Evolutionary conservation across 2,888 invertebrate genomes (phyloP).

Genomic region (Morpho helenor): DNA sequence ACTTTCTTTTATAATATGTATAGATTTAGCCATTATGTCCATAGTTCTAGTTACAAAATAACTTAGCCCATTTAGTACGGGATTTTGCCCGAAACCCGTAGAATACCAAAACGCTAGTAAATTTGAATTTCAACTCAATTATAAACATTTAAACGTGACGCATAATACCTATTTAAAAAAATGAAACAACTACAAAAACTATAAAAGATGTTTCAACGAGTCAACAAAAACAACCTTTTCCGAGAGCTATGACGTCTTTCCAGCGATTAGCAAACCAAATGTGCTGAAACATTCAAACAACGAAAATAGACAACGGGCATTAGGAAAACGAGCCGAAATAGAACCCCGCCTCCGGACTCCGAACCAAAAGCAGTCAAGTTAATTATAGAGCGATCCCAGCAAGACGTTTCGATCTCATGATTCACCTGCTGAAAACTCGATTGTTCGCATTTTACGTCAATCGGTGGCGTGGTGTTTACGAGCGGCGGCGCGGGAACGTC

Average conservation of each 20-base stretch:
- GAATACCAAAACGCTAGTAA: no score
- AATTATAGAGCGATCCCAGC: constrained; percentile 69
- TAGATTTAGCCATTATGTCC: no score
- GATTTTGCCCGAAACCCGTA: no score
- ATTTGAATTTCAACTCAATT: no score
- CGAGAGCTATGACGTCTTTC: constrained; percentile 24
- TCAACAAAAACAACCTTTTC: constrained; percentile 6
- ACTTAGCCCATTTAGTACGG: no score
- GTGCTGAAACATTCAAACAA: constrained; percentile 53
- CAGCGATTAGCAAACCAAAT: constrained; percentile 43
- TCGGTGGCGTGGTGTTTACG: constrained; percentile 76
- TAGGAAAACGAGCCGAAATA: constrained; percentile 69
- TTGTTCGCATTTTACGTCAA: constrained; percentile 78
- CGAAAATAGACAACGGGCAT: constrained; percentile 66
- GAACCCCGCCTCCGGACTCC: constrained; percentile 74
- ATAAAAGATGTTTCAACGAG: constrained; percentile 24
- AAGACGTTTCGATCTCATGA: constrained; percentile 73
- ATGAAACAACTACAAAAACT: background rate
- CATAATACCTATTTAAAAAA: no score
- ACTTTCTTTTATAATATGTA: no score
- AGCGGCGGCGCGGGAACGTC: constrained; percentile 63
- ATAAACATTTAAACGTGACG: no score
- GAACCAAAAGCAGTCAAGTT: constrained; percentile 77
- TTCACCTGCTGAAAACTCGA: constrained; percentile 78
- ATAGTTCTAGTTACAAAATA: no score